Percentiles rank a stretch among this genome's conserved stretches.
Conservation (phyloP, 2,888 invertebrate species). For the Rhyacophila evoluta region DNA sequence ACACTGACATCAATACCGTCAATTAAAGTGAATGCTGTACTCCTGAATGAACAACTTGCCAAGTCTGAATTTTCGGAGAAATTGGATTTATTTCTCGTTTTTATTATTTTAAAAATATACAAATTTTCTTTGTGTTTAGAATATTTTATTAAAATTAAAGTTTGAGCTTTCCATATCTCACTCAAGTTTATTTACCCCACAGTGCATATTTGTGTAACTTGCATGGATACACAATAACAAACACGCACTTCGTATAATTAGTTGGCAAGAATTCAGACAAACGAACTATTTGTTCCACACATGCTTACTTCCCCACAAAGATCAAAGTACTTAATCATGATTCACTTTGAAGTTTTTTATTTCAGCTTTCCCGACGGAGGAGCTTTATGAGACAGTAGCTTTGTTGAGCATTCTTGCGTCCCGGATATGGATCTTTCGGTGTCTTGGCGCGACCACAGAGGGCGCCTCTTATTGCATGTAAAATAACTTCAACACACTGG, state of each 20-base stretch:
- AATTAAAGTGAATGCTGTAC: too few relatives aligned
- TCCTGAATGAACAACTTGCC: too few relatives aligned
- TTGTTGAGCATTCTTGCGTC: not conserved
- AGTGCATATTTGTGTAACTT: not conserved
- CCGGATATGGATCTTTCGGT: not conserved
- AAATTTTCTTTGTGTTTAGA: too few relatives aligned
- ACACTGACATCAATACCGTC: too few relatives aligned
- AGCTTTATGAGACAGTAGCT: not conserved
- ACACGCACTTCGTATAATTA: not conserved
- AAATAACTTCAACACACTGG: not conserved
- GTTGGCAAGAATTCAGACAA: not conserved
- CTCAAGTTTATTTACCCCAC: not conserved
- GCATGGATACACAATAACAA: not conserved
- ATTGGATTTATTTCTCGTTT: too few relatives aligned
- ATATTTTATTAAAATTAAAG: too few relatives aligned
- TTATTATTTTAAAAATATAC: too few relatives aligned
- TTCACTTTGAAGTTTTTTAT: not conserved
- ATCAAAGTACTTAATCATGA: not conserved
- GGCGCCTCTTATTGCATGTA: too few relatives aligned
- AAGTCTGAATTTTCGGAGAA: too few relatives aligned
- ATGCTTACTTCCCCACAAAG: not conserved
- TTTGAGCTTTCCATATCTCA: not conserved
- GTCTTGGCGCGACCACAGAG: too few relatives aligned
- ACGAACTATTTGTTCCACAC: not conserved
- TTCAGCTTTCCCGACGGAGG: not conserved